Evolutionary conservation across 2,888 invertebrate species (phyloP), one percentile per base, ranked within the genome.

Genomic region (Vannuccia rotundouncinata): DNA sequence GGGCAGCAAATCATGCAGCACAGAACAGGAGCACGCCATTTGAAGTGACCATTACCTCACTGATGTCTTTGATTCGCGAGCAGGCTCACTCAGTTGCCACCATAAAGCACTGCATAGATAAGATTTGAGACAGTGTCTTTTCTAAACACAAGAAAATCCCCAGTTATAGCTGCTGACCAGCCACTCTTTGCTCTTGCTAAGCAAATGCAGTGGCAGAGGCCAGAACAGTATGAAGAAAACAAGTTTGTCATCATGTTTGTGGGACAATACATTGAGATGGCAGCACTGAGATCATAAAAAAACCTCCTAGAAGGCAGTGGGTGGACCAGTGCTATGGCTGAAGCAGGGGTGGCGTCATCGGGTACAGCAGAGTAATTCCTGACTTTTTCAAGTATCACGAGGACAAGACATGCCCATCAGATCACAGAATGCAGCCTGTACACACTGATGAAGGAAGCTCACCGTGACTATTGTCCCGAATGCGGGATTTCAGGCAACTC

Each of bases 311-410:
- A 17, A 10, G 45, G 17, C 45, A 45, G 45, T 45, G 45, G 45
- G 10, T 83, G 82, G 83, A 82, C 82, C 66, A 59, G 76, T 13
- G 82, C 81, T 29, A 77, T 83, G 0, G 82, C 81, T 2, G 81
- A 82, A 59, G 82, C 83, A 74, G 82, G 78, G 27, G 77, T 84
- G 30, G 45, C 45, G 10, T 45, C 45, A 45, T 17, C 45, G 5
- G 45, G 45, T 45, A 82, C 82, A n/a, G 82, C 83, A 45, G 83
- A 84, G 22, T 84, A 83, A 25, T 84, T 82, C 73, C 76, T 84
- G 1, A 79, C 80, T 60, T 82, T 81, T 27, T 77, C 82, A 1
- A 81, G 81, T 81, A 79, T 45, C 45, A 81, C 82, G 10, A 82
- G 82, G 77, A 84, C 83, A 60, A 80, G 82, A 2, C 81, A 81